Evolutionary conservation across 2,797 vertebrate genomes (phyloP), one percentile per base, ranked within the genome.

Genomic region (Sternotherus odoratus): DNA sequence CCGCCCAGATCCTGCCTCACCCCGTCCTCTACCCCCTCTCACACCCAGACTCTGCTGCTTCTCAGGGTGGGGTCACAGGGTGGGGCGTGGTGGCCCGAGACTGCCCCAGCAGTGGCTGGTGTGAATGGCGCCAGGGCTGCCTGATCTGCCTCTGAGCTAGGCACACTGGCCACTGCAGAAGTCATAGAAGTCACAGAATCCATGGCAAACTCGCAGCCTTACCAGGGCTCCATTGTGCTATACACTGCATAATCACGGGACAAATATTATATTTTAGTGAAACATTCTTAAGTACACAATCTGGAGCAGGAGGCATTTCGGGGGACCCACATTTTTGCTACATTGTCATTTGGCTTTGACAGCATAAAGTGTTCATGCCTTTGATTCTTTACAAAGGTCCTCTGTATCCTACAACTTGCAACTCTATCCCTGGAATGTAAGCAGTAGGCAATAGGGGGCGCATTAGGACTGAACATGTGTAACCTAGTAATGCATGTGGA

Each of bases 201-300:
- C 23, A 8, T 53, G 51, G 23, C 51, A 53, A 53, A 53, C 23
- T 53, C 53, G 9, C 53, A 53, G 53, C 9, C 53, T 53, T 53
- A 53, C 15, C 33, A 33, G 30, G 13, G 33, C 30, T n/a, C 36
- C 10, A 23, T 69, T 69, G 66, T 69, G 30, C 36, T 69, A 39
- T 10, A 39, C 9, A n/a, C n/a, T 69, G 11, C 66, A 36, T 69
- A 39, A 69, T 23, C 36, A 69, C n/a, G 39, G 21, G 36, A 69
- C 21, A 69, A 69, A 69, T 39, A 69, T 39, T 69, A 39, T 36
- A 69, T 36, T 23, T 39, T 69, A 39, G 19, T 39, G n/a, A 36
- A 69, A 12, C 36, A 23, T 69, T 8, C 66, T 24, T 3, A 7
- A 0, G 8, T 1, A 0, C 1, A 2, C 12, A 19, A 53, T 33